Evolutionary conservation across 2,888 invertebrate genomes (phyloP).

Genomic region (Melanotus villosus): DNA sequence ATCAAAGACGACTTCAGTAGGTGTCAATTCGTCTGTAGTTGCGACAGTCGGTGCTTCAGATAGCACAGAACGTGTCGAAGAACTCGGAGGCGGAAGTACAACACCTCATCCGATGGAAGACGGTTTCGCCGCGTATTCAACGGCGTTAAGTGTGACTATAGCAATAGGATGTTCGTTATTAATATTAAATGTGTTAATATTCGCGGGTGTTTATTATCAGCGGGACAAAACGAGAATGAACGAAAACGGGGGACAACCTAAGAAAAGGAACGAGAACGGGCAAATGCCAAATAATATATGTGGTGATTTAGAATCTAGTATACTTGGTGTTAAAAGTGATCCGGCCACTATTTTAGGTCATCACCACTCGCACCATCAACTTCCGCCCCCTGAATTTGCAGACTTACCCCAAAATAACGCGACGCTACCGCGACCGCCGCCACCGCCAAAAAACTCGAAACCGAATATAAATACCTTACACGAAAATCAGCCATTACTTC

Average conservation of each 20-base stretch:
- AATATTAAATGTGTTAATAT: constrained; percentile 92
- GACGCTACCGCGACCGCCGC: constrained; percentile 80
- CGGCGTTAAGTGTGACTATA: constrained; percentile 92
- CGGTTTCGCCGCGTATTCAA: constrained; percentile 91
- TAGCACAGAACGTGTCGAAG: constrained; percentile 69
- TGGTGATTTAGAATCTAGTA: constrained; percentile 82
- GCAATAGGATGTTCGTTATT: constrained; percentile 94
- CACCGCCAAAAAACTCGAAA: constrained; percentile 78
- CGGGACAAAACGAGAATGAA: constrained; percentile 85
- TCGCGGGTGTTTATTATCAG: constrained; percentile 95
- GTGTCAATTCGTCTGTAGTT: constrained; percentile 66
- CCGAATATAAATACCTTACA: constrained; percentile 68
- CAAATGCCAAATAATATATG: constrained; percentile 92
- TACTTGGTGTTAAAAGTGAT: constrained; percentile 75
- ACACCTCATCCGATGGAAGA: constrained; percentile 79
- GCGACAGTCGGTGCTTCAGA: constrained; percentile 60
- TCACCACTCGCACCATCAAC: constrained; percentile 84
- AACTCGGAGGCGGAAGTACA: constrained; percentile 67
- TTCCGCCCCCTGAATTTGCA: constrained; percentile 88
- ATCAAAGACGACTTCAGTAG: constrained; percentile 60
- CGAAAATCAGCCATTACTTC: constrained; percentile 76
- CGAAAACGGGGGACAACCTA: constrained; percentile 71
- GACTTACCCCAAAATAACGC: constrained; percentile 82
- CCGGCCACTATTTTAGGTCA: constrained; percentile 82
- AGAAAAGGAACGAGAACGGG: constrained; percentile 86